Conservation (phyloP, 37 sponge, comb jelly and placozoan genomes). For the Halichondria panicea region DNA sequence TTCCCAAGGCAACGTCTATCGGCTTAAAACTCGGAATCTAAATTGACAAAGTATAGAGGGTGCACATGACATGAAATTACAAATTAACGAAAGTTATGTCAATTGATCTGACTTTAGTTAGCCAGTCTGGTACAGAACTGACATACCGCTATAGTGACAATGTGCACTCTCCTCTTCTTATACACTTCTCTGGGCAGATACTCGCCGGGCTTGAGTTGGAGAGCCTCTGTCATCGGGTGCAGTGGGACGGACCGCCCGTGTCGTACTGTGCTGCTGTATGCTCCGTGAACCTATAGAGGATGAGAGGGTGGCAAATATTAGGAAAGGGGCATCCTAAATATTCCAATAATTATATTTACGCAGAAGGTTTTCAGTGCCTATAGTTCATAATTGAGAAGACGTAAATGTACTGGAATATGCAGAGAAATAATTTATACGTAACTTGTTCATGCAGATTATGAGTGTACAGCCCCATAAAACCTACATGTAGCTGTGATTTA, state of each 20-base stretch:
- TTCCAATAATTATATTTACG: too few relatives aligned
- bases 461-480: too few relatives aligned
- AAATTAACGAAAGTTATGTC: neutral
- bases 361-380: too few relatives aligned
- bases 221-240: conserved; percentile 10
- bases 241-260: conserved; percentile 1
- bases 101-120: neutral
- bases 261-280: neutral
- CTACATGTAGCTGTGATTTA: too few relatives aligned
- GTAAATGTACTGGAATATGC: neutral
- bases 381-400: too few relatives aligned
- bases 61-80: neutral
- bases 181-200: conserved; percentile 15
- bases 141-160: conserved; percentile 7
- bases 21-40: conserved; percentile 35
- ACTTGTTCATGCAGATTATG: too few relatives aligned
- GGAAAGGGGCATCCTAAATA: too few relatives aligned
- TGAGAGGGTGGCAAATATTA: neutral
- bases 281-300: conserved; percentile 40
- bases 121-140: neutral
- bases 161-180: conserved; percentile 17
- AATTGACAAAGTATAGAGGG: neutral
- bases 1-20: conserved; percentile 12
- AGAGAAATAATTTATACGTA: too few relatives aligned
- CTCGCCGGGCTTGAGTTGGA: conserved; percentile 13